Conservation (phyloP, 2,888 invertebrate genomes). For the Macropis europaea region DNA sequence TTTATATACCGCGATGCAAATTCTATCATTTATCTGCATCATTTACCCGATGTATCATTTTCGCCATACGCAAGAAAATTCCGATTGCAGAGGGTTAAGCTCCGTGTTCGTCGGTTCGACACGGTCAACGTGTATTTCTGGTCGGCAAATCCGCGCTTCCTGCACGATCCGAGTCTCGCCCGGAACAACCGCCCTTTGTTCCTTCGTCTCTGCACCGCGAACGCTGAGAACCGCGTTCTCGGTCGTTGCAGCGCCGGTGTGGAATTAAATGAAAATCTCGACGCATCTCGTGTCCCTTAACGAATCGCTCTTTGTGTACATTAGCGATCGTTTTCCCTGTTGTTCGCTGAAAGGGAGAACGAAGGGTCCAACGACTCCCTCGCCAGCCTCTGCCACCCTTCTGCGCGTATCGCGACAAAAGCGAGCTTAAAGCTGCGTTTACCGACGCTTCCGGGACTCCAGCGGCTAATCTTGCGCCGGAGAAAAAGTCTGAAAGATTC, state of each 20-base stretch:
- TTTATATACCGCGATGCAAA: too few species aligned
- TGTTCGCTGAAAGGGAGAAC: constrained; percentile 5
- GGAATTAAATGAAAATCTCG: constrained; percentile 50
- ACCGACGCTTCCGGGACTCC: constrained; percentile 6
- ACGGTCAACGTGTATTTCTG: not conserved
- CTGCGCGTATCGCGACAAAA: constrained; percentile 15
- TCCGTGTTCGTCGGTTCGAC: too few species aligned
- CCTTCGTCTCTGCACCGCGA: constrained; percentile 14
- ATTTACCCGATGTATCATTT: too few species aligned
- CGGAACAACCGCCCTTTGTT: constrained; percentile 24
- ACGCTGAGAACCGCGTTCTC: constrained; percentile 20
- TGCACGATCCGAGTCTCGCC: constrained; percentile 1
- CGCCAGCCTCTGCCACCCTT: constrained; percentile 5
- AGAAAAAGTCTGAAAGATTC: not conserved
- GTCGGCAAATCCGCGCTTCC: not conserved
- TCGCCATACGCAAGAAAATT: too few species aligned
- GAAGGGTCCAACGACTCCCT: constrained; percentile 15
- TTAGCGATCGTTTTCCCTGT: constrained; percentile 49
- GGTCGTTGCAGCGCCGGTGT: not conserved
- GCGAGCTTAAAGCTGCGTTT: constrained; percentile 12
- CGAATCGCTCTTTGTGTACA: constrained; percentile 45
- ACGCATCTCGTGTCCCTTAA: constrained; percentile 22
- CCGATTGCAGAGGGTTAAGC: too few species aligned
- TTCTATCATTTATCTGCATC: too few species aligned
- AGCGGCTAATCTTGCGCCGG: not conserved